Conservation (phyloP, 1,140 invertebrate species). For the Euschistus heros region DNA sequence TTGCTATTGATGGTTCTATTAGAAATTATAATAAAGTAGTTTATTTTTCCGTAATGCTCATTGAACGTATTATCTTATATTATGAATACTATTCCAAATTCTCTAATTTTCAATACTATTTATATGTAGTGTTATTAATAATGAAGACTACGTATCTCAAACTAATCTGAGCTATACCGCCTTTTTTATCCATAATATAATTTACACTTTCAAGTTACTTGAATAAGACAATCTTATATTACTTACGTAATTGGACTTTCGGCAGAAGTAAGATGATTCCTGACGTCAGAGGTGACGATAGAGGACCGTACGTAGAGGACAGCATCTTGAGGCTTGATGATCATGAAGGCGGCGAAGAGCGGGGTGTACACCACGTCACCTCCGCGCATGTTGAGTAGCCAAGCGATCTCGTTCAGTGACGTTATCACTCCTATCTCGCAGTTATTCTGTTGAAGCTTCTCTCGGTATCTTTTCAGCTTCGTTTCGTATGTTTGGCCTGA, state of each 20-base stretch:
- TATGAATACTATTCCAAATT: too few species aligned
- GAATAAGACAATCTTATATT: too few species aligned
- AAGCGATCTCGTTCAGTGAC: constrained; percentile 53
- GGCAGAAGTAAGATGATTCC: constrained; percentile 30
- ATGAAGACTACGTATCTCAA: too few species aligned
- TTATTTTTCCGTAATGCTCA: too few species aligned
- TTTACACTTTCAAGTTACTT: too few species aligned
- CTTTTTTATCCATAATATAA: too few species aligned
- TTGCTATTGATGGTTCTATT: too few species aligned
- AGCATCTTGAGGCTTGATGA: constrained; percentile 38
- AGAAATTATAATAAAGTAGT: too few species aligned
- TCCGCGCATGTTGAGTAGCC: constrained; percentile 59
- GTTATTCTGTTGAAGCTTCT: constrained; percentile 39
- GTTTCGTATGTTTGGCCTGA: constrained; percentile 37
- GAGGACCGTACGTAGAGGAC: constrained; percentile 35
- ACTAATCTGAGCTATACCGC: too few species aligned
- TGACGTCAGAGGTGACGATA: constrained; percentile 35
- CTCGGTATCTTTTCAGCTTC: constrained; percentile 39
- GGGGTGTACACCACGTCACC: constrained; percentile 55
- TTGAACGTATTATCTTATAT: too few species aligned
- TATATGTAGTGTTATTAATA: too few species aligned
- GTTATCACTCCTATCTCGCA: constrained; percentile 44
- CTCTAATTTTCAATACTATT: too few species aligned
- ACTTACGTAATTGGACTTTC: constrained; percentile 1
- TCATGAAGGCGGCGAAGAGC: constrained; percentile 50